These are phyloP conservation scores for Brachionus plicatilis DNA, from an alignment of 1,140 invertebrate genomes.

Conservation along the genomic window DNA sequence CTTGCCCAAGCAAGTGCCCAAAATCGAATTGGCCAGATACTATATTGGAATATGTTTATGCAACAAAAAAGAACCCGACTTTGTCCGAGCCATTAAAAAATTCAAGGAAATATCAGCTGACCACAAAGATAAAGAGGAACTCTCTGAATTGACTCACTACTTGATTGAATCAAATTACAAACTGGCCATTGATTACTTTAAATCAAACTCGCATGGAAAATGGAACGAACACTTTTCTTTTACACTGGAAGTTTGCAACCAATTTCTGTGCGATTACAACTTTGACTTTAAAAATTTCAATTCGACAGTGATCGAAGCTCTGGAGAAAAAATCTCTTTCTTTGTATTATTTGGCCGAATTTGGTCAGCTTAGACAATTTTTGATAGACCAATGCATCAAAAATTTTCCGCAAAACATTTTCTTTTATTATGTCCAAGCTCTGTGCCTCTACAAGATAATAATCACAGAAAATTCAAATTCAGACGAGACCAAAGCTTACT, in stretches of 20 bases:
- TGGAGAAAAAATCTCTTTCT: constrained; percentile 17
- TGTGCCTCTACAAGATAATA: constrained; percentile 1
- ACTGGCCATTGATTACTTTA: background rate
- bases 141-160: constrained; percentile 4
- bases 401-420: background rate
- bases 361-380: background rate
- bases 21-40: background rate
- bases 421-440: background rate
- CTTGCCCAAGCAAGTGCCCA: background rate
- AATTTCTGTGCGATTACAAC: background rate
- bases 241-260: background rate
- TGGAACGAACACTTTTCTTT: constrained; percentile 30
- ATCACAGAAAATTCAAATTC: background rate
- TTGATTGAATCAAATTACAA: constrained; percentile 27
- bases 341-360: background rate
- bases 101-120: constrained; percentile 25
- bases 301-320: background rate
- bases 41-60: constrained; percentile 23
- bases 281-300: constrained; percentile 1
- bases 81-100: constrained; percentile 10
- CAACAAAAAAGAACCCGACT: constrained; percentile 24
- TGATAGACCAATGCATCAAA: background rate
- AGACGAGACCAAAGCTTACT: background rate
- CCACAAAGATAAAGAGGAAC: background rate
- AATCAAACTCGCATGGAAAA: background rate